These are phyloP conservation scores for Aleiodes sp. DNA, from an alignment of 1,140 invertebrate species.

Conservation along the genomic window DNA sequence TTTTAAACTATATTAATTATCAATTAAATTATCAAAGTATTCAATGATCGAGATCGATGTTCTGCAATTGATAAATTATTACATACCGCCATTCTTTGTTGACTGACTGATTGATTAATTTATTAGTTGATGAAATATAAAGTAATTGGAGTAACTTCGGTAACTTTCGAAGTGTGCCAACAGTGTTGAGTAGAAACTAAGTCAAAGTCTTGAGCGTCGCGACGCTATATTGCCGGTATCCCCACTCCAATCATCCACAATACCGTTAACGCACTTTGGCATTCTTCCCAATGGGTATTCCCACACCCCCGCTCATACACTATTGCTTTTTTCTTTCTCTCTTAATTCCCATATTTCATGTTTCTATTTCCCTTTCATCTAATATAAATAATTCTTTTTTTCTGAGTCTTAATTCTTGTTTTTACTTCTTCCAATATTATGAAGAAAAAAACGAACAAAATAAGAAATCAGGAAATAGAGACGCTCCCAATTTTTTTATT, in stretches of 20 bases:
- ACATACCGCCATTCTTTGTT: slow-evolving; percentile 13
- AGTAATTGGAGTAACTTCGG: neutral
- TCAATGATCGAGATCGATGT: no score
- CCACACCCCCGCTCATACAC: slow-evolving; percentile 53
- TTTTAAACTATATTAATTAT: neutral
- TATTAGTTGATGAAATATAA: neutral
- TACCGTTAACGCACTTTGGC: slow-evolving; percentile 52
- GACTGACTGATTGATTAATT: neutral
- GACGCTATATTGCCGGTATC: slow-evolving; percentile 63
- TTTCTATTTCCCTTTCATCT: neutral
- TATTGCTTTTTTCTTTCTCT: slow-evolving; percentile 19
- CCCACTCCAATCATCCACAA: slow-evolving; percentile 52
- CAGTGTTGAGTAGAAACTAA: slow-evolving; percentile 57
- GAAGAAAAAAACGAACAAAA: no score
- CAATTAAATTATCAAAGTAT: no score
- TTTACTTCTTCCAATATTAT: no score
- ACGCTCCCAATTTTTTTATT: no score
- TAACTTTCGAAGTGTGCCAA: slow-evolving; percentile 53
- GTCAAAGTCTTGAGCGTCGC: slow-evolving; percentile 55
- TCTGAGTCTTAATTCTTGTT: no score
- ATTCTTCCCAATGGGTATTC: slow-evolving; percentile 54
- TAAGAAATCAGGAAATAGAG: no score
- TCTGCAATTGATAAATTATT: neutral
- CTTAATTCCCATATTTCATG: neutral
- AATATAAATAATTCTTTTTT: no score